phyloP scores from a whole-genome alignment of 1,140 invertebrate species.

The Adelges cooleyi region DNA sequence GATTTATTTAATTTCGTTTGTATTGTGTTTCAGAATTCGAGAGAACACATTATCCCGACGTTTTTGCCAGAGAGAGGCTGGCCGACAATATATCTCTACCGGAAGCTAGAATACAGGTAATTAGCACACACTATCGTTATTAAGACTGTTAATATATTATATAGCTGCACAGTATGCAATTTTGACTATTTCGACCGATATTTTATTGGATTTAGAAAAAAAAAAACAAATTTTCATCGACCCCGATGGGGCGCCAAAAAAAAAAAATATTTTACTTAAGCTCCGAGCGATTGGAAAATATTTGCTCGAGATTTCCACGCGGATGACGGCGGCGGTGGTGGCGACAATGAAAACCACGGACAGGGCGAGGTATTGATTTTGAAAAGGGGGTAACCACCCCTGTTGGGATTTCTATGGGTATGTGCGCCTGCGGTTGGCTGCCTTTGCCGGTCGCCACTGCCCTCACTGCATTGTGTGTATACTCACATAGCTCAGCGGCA shows the following conservation, averaged over 20 bases:
- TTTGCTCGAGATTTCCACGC: neutral
- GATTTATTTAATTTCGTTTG: neutral
- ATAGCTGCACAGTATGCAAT: too few species aligned
- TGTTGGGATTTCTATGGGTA: neutral
- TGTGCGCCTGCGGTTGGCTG: neutral
- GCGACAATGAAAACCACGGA: slow-evolving; percentile 23
- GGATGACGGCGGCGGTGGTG: too few species aligned
- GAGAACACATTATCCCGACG: slow-evolving; percentile 97
- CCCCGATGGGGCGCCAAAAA: too few species aligned
- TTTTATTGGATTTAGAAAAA: too few species aligned
- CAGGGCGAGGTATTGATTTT: slow-evolving; percentile 16
- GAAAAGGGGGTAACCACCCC: slow-evolving; percentile 1
- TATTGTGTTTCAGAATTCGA: slow-evolving; percentile 76
- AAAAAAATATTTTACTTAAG: too few species aligned
- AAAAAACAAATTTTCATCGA: too few species aligned
- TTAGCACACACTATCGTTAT: too few species aligned
- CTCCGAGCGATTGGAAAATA: too few species aligned
- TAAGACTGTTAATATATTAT: too few species aligned
- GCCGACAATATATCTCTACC: slow-evolving; percentile 97
- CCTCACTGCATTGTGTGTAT: neutral
- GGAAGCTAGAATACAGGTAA: slow-evolving; percentile 97
- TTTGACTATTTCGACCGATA: too few species aligned
- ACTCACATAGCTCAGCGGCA: neutral
- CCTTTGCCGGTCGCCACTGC: neutral
- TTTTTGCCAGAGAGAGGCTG: slow-evolving; percentile 92